These are phyloP conservation scores for Rutilus rutilus DNA, from an alignment of 2,113 vertebrate genomes.

Conservation along the genomic window DNA sequence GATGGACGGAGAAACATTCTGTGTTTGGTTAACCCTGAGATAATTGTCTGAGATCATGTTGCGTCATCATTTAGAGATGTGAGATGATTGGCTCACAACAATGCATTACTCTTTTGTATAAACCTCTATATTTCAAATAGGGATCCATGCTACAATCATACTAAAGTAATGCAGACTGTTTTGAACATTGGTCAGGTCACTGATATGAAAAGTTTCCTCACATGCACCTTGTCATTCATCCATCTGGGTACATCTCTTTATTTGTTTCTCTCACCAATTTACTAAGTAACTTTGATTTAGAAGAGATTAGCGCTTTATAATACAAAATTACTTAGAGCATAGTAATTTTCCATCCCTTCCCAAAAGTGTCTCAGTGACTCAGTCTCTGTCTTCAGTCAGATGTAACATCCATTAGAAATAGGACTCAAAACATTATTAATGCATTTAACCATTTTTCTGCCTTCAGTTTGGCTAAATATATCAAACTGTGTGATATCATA, in stretches of 20 bases:
- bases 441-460: not conserved
- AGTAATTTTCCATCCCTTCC: not conserved
- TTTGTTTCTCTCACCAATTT: not conserved
- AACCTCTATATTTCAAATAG: not conserved
- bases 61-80: not conserved
- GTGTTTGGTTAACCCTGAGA: not conserved
- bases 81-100: not conserved
- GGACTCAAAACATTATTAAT: conserved; percentile 14
- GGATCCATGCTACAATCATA: not conserved
- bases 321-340: not conserved
- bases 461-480: not conserved
- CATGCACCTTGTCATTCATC: not conserved
- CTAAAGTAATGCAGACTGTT: not conserved
- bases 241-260: not conserved
- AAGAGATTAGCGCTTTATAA: not conserved
- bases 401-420: not conserved
- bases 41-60: not conserved
- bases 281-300: not conserved
- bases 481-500: not conserved
- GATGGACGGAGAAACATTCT: not conserved
- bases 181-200: not conserved
- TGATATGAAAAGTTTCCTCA: not conserved
- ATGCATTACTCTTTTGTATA: not conserved
- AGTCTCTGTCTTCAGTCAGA: conserved; percentile 9
- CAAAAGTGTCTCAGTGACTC: not conserved